Percentiles rank a stretch among this genome's conserved stretches.
phyloP scores from a whole-genome alignment of 1,140 invertebrate species.

The Lepeophtheirus salmonis region DNA sequence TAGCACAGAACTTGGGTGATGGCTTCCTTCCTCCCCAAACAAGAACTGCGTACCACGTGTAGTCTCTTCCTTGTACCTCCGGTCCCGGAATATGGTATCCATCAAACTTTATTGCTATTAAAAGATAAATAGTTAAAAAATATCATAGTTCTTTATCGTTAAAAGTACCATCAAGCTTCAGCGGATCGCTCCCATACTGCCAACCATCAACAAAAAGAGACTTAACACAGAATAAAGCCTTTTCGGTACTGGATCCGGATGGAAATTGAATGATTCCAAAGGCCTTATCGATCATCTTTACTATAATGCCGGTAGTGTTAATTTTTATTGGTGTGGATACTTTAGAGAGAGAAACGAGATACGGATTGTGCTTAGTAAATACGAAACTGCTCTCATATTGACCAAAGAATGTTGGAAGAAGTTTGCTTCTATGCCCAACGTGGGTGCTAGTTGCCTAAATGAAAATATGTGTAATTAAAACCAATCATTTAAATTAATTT shows the following conservation, averaged over 20 bases:
- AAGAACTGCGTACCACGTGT: conserved; percentile 4
- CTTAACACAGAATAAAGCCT: neutral
- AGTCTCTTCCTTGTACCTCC: neutral
- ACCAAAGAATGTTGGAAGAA: neutral
- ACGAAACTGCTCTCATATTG: neutral
- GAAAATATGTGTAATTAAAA: neutral
- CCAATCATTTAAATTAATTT: too few species aligned
- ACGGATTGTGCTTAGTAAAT: neutral
- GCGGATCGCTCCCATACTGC: neutral
- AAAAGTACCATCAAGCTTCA: too few species aligned
- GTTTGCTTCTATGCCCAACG: neutral
- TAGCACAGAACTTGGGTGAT: neutral
- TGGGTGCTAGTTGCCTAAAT: neutral
- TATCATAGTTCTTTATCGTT: too few species aligned
- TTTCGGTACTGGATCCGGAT: neutral
- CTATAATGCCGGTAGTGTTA: neutral
- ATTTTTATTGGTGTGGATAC: neutral
- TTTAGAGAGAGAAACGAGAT: conserved; percentile 1
- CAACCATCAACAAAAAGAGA: neutral
- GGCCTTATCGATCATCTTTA: neutral
- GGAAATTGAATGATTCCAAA: neutral
- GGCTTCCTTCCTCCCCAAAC: conserved; percentile 2
- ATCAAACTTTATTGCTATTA: neutral
- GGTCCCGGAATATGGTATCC: neutral
- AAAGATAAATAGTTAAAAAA: too few species aligned